Base-by-base conservation (phyloP, 1,140 invertebrate species). In the Dolichoris vasculosae region DNA sequence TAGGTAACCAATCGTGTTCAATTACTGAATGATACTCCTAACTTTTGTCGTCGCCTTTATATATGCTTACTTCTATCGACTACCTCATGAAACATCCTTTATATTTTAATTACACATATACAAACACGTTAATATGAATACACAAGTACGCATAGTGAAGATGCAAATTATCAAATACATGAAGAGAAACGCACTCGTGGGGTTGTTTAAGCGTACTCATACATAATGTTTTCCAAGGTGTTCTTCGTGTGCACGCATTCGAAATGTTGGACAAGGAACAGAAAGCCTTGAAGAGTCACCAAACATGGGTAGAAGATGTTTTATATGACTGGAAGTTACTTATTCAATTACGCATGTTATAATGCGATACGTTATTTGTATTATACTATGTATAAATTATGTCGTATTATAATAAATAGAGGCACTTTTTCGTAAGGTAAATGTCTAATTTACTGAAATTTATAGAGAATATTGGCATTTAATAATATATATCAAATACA, bases 261-360 rank as follows among this genome's bases (percentile, higher is more conserved):
- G 64, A 84, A 76, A 87, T 63, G 82, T 84, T 85, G 85, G 78
- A 83, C 81, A 87, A 82, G 86, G 75, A 86, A 85, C 81, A 76
- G 84, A 87, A 87, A 43, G 80, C 91, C 91, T 92, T 92, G 91
- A 91, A 90, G 88, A 89, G 90, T 88, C 82, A 87, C 91, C 91
- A 92, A 91, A 88, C 87, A 89, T 89, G 87, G 88, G 88, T 83
- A n/a, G 90, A 90, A 91, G 90, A 89, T 89, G 88, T 89, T 91
- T 91, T 90, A 91, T 88, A 90, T 89, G 88, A 48, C 55, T 73
- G 38, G n/a, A 26, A 32, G 46, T 73, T 43, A 23, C 67, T 69
- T 30, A 82, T 59, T 73, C 32, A 17, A 69, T 17, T 32, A 69
- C 35, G 30, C 3, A n/a, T 32, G 32, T 67, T 55, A 59, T 82